Conservation (phyloP, 2,888 invertebrate genomes). For the Azorinus chamasolen region DNA sequence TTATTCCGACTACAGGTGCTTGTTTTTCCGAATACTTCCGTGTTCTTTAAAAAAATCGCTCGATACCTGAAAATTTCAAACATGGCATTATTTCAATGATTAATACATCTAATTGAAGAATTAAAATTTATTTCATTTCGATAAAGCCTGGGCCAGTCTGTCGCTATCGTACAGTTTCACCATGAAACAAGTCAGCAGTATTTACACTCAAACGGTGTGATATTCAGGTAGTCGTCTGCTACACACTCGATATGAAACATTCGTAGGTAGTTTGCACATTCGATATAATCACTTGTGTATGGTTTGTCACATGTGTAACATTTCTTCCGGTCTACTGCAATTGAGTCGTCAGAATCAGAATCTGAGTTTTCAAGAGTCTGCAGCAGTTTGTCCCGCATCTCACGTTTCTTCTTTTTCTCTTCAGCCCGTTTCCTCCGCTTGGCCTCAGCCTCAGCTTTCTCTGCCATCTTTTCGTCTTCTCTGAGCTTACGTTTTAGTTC, state of each 20-base stretch:
- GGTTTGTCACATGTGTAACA: conserved; percentile 12
- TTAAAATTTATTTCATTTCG: too few relatives aligned
- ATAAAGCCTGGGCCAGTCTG: too few relatives aligned
- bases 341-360: background rate
- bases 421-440: background rate
- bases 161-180: too few relatives aligned
- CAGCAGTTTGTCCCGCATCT: conserved; percentile 1
- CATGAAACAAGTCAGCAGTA: background rate
- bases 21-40: too few relatives aligned
- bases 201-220: conserved; percentile 20
- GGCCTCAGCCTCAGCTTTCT: conserved; percentile 6
- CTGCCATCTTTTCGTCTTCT: conserved; percentile 5
- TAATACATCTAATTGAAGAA: too few relatives aligned
- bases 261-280: conserved; percentile 3
- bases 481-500: background rate
- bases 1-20: too few relatives aligned
- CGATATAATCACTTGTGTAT: conserved; percentile 16
- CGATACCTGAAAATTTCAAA: too few relatives aligned
- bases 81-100: too few relatives aligned
- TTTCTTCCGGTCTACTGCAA: background rate
- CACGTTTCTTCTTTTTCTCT: conserved; percentile 6
- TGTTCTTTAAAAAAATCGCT: too few relatives aligned
- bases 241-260: conserved; percentile 10
- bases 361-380: conserved; percentile 4
- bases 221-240: background rate